A percentile compares a stretch with the other conserved stretches of the same genome.
phyloP scores from a whole-genome alignment of 2,888 invertebrate species.

The Tuta absoluta region DNA sequence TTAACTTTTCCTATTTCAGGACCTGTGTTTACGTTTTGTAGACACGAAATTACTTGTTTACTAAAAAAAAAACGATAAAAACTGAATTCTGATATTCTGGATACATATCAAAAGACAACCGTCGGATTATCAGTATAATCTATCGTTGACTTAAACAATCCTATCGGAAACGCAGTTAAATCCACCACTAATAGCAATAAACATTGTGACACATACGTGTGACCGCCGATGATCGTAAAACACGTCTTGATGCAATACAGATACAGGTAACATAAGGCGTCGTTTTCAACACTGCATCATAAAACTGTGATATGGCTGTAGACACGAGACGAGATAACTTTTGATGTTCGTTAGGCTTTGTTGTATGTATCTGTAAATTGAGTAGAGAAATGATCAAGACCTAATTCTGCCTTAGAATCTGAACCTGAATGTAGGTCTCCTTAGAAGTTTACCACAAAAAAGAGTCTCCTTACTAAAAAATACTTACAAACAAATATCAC shows the following conservation, averaged over 20 bases:
- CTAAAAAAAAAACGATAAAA: no score
- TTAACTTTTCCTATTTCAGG: no score
- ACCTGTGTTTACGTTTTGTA: not conserved
- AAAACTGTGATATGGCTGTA: conserved; percentile 2
- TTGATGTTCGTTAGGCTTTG: no score
- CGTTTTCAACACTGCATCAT: conserved; percentile 43
- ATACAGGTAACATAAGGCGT: conserved; percentile 33
- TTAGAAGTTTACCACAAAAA: no score
- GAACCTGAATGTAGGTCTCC: no score
- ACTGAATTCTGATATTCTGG: not conserved
- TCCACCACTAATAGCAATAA: conserved; percentile 48
- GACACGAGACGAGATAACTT: no score
- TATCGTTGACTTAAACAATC: conserved; percentile 33
- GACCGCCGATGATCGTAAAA: conserved; percentile 61
- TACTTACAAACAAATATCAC: no score
- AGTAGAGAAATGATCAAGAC: no score
- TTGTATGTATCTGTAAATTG: no score
- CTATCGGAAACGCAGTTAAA: conserved; percentile 48
- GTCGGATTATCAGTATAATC: not conserved
- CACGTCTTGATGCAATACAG: conserved; percentile 41
- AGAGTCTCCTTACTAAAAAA: no score
- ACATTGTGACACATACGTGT: conserved; percentile 51
- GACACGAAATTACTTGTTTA: not conserved
- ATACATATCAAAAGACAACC: not conserved
- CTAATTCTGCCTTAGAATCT: no score